phyloP scores from a whole-genome alignment of 1,140 invertebrate genomes.

The Trichomalopsis sarcophagae region DNA sequence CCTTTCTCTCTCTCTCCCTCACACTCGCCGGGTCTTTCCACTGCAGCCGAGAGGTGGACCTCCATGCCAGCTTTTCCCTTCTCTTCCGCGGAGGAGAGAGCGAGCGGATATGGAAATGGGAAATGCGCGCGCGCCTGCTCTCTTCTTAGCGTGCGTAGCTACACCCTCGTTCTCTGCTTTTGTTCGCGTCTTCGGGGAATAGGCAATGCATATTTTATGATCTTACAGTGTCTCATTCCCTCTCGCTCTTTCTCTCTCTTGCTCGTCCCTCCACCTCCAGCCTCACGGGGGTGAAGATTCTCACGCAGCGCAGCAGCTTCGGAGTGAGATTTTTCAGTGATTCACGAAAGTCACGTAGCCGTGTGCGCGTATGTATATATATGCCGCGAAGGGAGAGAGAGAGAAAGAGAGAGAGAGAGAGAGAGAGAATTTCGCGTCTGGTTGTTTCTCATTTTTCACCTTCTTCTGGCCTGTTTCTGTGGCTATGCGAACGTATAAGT shows the following conservation, averaged over 20 bases:
- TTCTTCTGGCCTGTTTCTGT: no score
- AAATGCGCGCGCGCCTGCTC: conserved; percentile 51
- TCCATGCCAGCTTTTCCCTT: neutral
- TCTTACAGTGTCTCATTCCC: conserved; percentile 56
- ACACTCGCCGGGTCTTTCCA: conserved; percentile 7
- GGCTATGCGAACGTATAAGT: neutral
- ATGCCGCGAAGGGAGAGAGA: no score
- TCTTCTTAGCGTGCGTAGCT: conserved; percentile 53
- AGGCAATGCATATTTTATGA: conserved; percentile 71
- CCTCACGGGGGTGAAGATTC: conserved; percentile 48
- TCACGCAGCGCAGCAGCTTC: conserved; percentile 15
- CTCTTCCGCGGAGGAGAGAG: neutral
- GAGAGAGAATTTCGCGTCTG: no score
- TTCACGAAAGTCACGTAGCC: conserved; percentile 57
- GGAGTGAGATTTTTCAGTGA: conserved; percentile 37
- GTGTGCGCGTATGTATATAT: conserved; percentile 37
- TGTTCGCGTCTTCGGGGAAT: conserved; percentile 62
- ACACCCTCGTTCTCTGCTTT: conserved; percentile 60
- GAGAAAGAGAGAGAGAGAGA: no score
- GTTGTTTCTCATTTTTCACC: neutral
- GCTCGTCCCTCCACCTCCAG: neutral
- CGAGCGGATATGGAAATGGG: conserved; percentile 65
- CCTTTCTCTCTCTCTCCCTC: conserved; percentile 24
- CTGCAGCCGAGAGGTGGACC: neutral
- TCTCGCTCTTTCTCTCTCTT: conserved; percentile 24